Conservation (phyloP, 2,888 invertebrate species). For the Drosophila atroscutellata region DNA sequence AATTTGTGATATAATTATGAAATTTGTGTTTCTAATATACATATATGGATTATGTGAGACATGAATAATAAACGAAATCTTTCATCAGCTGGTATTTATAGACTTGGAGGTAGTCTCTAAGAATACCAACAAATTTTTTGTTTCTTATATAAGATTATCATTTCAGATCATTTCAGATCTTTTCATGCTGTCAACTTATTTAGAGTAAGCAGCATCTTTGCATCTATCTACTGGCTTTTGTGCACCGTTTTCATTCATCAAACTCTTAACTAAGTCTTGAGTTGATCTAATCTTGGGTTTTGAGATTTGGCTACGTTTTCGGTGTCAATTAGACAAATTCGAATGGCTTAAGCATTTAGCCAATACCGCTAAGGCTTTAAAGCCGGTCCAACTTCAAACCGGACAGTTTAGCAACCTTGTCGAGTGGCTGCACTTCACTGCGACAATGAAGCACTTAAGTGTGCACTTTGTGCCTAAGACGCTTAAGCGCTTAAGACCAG, state of each 20-base stretch:
- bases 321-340: constrained; percentile 56
- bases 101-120: background rate
- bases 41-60: background rate
- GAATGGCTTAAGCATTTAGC: constrained; percentile 38
- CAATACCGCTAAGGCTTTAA: constrained; percentile 19
- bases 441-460: constrained; percentile 72
- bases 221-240: background rate
- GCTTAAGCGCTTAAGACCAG: constrained; percentile 62
- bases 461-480: constrained; percentile 60
- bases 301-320: constrained; percentile 29
- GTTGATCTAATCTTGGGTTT: constrained; percentile 31
- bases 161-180: background rate
- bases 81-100: background rate
- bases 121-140: background rate
- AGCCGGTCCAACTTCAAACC: constrained; percentile 34
- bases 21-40: background rate
- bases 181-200: background rate
- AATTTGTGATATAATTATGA: background rate
- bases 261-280: constrained; percentile 23
- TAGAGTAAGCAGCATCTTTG: background rate
- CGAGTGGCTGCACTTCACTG: constrained; percentile 67
- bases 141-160: background rate
- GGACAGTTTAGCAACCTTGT: constrained; percentile 41
- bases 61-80: background rate
- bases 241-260: constrained; percentile 46